These are phyloP conservation scores for Silurus lanzhouensis DNA, from an alignment of 2,797 vertebrate species.

Conservation along the genomic window DNA sequence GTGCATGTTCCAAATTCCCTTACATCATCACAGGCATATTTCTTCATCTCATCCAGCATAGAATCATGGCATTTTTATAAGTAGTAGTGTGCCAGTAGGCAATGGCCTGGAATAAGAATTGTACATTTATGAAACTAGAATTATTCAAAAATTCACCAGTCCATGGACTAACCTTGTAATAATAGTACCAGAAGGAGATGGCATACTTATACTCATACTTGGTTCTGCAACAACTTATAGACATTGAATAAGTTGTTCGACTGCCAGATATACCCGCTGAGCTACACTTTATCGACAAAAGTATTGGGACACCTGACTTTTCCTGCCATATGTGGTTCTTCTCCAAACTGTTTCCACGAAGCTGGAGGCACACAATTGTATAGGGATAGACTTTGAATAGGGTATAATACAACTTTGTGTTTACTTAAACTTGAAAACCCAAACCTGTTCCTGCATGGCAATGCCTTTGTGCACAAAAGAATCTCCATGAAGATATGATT, in stretches of 20 bases:
- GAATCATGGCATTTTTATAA: neutral
- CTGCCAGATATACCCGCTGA: neutral
- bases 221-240: neutral
- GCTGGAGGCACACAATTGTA: too few relatives aligned
- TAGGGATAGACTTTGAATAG: too few relatives aligned
- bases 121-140: neutral
- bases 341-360: too few relatives aligned
- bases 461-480: too few relatives aligned
- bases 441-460: too few relatives aligned
- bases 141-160: neutral
- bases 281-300: neutral
- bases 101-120: neutral
- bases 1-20: neutral
- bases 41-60: neutral
- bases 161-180: neutral
- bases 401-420: too few relatives aligned
- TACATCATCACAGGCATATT: neutral
- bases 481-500: too few relatives aligned
- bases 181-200: neutral
- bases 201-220: neutral
- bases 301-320: too few relatives aligned
- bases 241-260: neutral
- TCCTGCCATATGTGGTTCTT: too few relatives aligned
- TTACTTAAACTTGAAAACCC: too few relatives aligned
- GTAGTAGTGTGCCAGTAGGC: neutral